These are phyloP conservation scores for Austrolebias charrua DNA, from an alignment of 2,797 vertebrate genomes.

Conservation along the genomic window DNA sequence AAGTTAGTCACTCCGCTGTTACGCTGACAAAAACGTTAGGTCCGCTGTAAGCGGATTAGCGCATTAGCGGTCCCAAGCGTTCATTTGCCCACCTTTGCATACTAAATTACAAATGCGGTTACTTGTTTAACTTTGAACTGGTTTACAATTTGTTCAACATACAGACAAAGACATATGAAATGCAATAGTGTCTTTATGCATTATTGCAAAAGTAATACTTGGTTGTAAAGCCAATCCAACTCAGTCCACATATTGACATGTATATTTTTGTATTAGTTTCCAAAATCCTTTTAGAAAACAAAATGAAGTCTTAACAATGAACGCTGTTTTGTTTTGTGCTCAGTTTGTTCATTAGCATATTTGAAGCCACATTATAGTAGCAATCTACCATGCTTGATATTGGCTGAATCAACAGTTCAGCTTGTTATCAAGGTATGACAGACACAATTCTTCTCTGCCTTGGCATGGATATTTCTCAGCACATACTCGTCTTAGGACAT, in stretches of 20 bases:
- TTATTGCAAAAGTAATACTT: background rate
- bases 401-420: background rate
- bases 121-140: too few species aligned
- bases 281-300: background rate
- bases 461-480: conserved; percentile 20
- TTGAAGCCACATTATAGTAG: background rate
- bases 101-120: too few species aligned
- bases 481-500: conserved; percentile 31
- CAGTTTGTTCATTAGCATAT: background rate
- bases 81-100: too few species aligned
- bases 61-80: too few species aligned
- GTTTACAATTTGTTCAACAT: too few species aligned
- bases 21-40: too few species aligned
- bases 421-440: conserved; percentile 37
- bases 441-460: conserved; percentile 9
- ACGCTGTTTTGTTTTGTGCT: background rate
- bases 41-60: too few species aligned
- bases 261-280: background rate
- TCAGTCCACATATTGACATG: background rate
- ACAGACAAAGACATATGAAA: too few species aligned
- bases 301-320: background rate
- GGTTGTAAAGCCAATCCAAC: background rate
- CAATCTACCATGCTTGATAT: conserved; percentile 11
- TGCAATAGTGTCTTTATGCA: background rate
- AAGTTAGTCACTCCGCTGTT: too few species aligned